Base-by-base conservation (phyloP, 2,888 invertebrate species). In the Himalopsyche tibetana region DNA sequence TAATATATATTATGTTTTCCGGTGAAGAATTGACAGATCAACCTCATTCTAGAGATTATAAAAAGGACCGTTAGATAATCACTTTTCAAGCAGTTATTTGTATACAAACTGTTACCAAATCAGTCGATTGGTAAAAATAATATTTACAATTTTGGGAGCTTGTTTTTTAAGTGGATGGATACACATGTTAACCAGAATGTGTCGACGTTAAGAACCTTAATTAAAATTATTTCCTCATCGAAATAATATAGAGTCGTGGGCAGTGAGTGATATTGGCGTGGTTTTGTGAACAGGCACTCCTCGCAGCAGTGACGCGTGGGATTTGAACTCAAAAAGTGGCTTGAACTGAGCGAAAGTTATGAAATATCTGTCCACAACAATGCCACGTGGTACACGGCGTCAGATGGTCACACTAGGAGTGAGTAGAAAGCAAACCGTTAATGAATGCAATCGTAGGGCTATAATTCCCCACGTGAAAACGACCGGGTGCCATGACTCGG, bases 321-420 rank as follows among this genome's bases (percentile, higher is more conserved):
- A 55, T 55, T 84, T 19, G 55, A 84, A 63, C 63, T 63, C 63
- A 63, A 28, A 55, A 80, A 84, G 80, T 28, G 55, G 84, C 80
- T 45, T 80, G 40, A 80, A 63, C n/a, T 42, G 84, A 56, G 84
- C 56, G 80, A 84, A 84, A 84, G 84, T 84, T 84, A 84, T 80
- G 84, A 84, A 84, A 84, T 80, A 45, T 84, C 80, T 63, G 28
- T 63, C 63, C 63, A 63, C n/a, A 63, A 63, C 63, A 63, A 63
- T 63, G 63, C 63, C 63, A 63, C 63, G 63, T 63, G 63, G 63
- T 63, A 63, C 63, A 63, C 63, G 15, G 19, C 63, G 28, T 63
- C 51, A 51, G 51, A 63, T 63, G 63, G 63, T 63, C 63, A 28
- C 63, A 28, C 28, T 63, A 63, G 0, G 2, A 51, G 51, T 51